Conservation (phyloP, 1,140 invertebrate genomes). For the Dendrolimus punctatus region DNA sequence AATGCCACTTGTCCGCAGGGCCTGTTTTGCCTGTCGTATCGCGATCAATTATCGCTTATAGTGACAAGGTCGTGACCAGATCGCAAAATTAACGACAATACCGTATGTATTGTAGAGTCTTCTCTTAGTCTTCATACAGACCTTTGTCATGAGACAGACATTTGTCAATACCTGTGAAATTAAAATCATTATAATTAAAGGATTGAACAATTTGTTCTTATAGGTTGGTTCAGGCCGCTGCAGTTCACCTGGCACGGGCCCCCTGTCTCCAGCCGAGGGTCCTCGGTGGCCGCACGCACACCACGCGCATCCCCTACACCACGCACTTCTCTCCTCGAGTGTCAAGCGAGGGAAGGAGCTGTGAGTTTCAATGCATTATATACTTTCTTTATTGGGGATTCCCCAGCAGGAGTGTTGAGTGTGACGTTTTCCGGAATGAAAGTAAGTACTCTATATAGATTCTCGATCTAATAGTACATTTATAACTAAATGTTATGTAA, state of each 20-base stretch:
- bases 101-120: no score
- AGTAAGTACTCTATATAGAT: no score
- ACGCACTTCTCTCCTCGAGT: conserved; percentile 56
- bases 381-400: not conserved
- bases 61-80: not conserved
- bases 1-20: no score
- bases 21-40: no score
- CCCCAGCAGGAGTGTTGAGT: no score
- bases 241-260: conserved; percentile 64
- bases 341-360: conserved; percentile 66
- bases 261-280: conserved; percentile 56
- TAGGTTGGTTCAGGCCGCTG: conserved; percentile 63
- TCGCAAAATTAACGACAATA: no score
- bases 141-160: no score
- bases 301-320: conserved; percentile 63
- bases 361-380: conserved; percentile 39
- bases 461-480: no score
- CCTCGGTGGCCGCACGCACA: conserved; percentile 59
- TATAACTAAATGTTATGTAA: no score
- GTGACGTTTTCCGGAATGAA: no score
- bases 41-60: no score
- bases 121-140: no score
- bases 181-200: not conserved
- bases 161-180: not conserved
- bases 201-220: not conserved